These are phyloP conservation scores for Blera fallax DNA, from an alignment of 2,888 invertebrate species.

Conservation along the genomic window DNA sequence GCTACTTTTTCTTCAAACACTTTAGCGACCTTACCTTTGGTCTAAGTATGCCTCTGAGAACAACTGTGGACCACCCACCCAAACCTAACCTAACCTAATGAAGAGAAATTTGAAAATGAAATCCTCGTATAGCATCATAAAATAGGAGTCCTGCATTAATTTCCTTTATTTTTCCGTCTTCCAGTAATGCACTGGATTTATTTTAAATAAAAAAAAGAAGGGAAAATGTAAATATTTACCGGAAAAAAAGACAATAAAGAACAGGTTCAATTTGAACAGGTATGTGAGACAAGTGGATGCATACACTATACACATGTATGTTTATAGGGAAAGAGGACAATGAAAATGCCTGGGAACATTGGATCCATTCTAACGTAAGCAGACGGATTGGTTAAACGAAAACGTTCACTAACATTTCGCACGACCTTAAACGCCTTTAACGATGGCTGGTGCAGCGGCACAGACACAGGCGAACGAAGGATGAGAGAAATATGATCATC, in stretches of 20 bases:
- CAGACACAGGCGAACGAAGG: conserved; percentile 27
- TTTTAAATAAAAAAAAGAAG: no score
- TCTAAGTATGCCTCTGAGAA: no score
- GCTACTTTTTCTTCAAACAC: no score
- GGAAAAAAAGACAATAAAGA: conserved; percentile 3
- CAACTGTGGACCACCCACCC: no score
- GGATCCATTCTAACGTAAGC: conserved; percentile 38
- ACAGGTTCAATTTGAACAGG: conserved; percentile 47
- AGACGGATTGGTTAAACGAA: conserved; percentile 25
- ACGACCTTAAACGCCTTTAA: conserved; percentile 54
- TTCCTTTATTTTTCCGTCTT: conserved; percentile 8
- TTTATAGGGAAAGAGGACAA: conserved; percentile 35
- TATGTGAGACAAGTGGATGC: conserved; percentile 8
- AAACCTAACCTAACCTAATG: no score
- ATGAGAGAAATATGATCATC: conserved; percentile 55
- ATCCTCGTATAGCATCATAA: no score
- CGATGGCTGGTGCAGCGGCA: conserved; percentile 15
- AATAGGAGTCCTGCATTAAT: conserved; percentile 13
- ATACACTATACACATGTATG: not conserved
- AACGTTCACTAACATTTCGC: conserved; percentile 61
- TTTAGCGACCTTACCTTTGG: no score
- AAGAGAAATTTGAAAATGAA: no score
- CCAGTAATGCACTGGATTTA: conserved; percentile 40
- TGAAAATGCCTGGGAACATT: conserved; percentile 56
- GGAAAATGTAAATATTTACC: conserved; percentile 55